Evolutionary conservation across 92 coral and sea anemone genomes (phyloP).

Genomic region (Epizoanthus ramosus): DNA sequence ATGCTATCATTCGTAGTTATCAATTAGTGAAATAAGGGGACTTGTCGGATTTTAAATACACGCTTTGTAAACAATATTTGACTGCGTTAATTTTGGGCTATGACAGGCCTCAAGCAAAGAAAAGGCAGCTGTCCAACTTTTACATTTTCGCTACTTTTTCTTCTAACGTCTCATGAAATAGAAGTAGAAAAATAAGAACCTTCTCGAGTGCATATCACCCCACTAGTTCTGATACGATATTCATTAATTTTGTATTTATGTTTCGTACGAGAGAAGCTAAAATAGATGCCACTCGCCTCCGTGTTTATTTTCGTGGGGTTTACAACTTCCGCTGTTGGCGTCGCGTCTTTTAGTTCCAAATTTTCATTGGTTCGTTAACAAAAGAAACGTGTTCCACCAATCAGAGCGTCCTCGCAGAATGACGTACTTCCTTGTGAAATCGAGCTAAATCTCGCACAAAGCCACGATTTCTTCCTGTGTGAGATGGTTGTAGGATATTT

Average conservation of each 20-base stretch:
- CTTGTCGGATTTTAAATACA: too few relatives aligned
- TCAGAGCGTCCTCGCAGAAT: not conserved
- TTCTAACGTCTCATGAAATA: too few relatives aligned
- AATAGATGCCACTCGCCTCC: not conserved
- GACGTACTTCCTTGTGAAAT: slow-evolving; percentile 40
- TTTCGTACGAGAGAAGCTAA: not conserved
- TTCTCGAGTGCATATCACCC: not conserved
- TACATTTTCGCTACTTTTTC: too few relatives aligned
- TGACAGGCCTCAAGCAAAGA: too few relatives aligned
- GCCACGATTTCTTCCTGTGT: slow-evolving; percentile 28
- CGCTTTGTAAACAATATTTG: too few relatives aligned
- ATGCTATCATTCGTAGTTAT: too few relatives aligned
- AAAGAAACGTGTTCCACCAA: slow-evolving; percentile 7
- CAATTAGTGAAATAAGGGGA: too few relatives aligned
- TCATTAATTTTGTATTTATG: not conserved
- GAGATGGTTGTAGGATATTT: slow-evolving; percentile 6
- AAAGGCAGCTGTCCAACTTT: too few relatives aligned
- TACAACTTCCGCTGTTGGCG: slow-evolving; percentile 37
- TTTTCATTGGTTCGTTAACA: slow-evolving; percentile 13
- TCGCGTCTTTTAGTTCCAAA: not conserved
- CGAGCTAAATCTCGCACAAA: not conserved
- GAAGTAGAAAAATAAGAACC: not conserved
- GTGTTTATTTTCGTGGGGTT: slow-evolving; percentile 21
- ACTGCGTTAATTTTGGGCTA: too few relatives aligned
- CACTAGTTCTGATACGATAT: not conserved